Conservation (phyloP, 2,888 invertebrate genomes). For the Cheilosia scutellata region DNA sequence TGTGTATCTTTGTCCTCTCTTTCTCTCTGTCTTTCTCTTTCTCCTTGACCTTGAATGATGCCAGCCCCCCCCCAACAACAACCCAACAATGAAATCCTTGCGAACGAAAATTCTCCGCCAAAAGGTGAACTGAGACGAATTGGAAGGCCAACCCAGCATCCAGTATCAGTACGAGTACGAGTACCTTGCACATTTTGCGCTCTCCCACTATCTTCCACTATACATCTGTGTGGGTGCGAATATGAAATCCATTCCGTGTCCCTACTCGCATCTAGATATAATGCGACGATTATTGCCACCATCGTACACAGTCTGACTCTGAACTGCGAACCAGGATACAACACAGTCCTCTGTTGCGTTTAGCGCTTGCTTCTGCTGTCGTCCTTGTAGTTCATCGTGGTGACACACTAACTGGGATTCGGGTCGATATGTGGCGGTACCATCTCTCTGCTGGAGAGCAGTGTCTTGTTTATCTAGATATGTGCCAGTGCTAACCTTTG, state of each 20-base stretch:
- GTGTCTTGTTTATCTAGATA: conserved; percentile 3
- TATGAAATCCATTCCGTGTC: not conserved
- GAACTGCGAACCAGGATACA: conserved; percentile 42
- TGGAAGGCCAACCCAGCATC: conserved; percentile 33
- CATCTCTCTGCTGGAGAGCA: conserved; percentile 1
- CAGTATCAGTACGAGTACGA: conserved; percentile 14
- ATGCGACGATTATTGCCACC: conserved; percentile 24
- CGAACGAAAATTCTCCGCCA: conserved; percentile 15
- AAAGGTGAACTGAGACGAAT: conserved; percentile 29
- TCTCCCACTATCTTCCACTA: not conserved
- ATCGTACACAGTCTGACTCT: not conserved
- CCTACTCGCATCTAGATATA: not conserved
- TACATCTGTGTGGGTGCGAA: conserved; percentile 12
- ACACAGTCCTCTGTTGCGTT: conserved; percentile 51
- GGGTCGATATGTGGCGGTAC: conserved; percentile 49
- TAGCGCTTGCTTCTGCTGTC: not conserved
- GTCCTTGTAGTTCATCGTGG: conserved; percentile 68
- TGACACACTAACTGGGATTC: conserved; percentile 64
- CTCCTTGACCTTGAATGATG: conserved; percentile 71
- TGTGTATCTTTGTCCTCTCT: not conserved
- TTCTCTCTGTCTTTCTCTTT: conserved; percentile 14
- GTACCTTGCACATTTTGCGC: conserved; percentile 55
- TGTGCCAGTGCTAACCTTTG: conserved; percentile 19
- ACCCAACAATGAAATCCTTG: conserved; percentile 49
- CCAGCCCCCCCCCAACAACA: not conserved